Conservation (phyloP, 2,113 vertebrate species). For the Pterophyllum scalare region DNA sequence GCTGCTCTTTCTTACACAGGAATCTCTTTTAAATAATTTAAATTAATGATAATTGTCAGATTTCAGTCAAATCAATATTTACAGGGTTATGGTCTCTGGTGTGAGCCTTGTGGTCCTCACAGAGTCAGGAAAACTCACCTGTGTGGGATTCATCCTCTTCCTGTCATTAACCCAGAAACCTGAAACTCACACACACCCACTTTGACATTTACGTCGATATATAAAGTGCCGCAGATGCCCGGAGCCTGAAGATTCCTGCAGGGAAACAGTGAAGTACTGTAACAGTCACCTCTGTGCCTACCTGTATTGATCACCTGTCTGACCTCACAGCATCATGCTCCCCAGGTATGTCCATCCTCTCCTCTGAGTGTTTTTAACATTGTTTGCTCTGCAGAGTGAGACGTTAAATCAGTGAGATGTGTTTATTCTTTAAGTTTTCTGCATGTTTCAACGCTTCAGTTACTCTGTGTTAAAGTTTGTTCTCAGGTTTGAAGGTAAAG, state of each 20-base stretch:
- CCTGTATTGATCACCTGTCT: conserved; percentile 50
- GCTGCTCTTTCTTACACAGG: not conserved
- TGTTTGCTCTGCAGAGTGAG: not conserved
- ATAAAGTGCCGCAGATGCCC: conserved; percentile 37
- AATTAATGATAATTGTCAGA: not conserved
- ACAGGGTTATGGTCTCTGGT: not conserved
- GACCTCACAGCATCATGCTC: conserved; percentile 74
- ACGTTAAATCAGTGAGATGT: not conserved
- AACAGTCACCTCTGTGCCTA: conserved; percentile 15
- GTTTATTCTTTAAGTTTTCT: not conserved
- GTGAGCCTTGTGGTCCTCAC: not conserved
- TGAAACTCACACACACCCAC: conserved; percentile 34
- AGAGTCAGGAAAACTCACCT: not conserved
- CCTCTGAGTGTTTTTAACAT: not conserved
- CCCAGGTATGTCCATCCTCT: conserved; percentile 67
- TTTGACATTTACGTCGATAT: conserved; percentile 67
- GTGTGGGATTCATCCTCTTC: conserved; percentile 24
- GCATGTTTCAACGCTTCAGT: not conserved
- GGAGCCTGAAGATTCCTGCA: conserved; percentile 29
- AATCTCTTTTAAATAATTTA: not conserved
- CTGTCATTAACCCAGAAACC: conserved; percentile 22
- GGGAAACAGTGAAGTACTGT: conserved; percentile 33
- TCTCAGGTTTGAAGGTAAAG: rapidly evolving
- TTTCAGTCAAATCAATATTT: not conserved
- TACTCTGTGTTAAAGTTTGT: not conserved